A percentile compares a stretch with the other conserved stretches of the same genome.
These are phyloP conservation scores for Phengaris arion DNA, from an alignment of 2,888 invertebrate genomes.

Conservation along the genomic window DNA sequence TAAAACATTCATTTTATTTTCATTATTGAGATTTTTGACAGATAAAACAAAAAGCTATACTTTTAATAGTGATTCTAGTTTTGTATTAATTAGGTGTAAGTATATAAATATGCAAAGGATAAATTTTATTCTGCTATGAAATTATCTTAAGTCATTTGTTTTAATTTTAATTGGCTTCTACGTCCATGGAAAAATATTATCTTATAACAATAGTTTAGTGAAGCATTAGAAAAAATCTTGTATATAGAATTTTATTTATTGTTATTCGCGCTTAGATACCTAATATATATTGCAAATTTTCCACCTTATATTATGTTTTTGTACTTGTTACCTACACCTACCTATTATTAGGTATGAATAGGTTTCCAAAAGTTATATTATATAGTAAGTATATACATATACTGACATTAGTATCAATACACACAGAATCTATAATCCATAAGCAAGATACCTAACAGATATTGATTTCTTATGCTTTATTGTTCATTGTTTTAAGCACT, in stretches of 20 bases:
- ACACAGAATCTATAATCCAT: neutral
- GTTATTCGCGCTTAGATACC: neutral
- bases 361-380: neutral
- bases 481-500: too few relatives aligned
- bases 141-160: neutral
- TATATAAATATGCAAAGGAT: neutral
- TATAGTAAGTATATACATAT: neutral
- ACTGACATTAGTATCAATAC: neutral
- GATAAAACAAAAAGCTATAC: too few relatives aligned
- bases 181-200: neutral
- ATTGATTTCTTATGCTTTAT: too few relatives aligned
- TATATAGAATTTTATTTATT: neutral
- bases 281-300: neutral
- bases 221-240: neutral
- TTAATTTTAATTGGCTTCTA: constrained; percentile 4
- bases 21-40: too few relatives aligned
- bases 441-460: neutral
- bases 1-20: too few relatives aligned
- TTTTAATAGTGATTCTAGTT: too few relatives aligned
- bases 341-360: neutral
- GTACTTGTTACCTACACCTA: neutral
- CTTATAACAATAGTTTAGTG: neutral
- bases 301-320: neutral
- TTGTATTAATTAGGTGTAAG: neutral
- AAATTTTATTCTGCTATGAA: neutral